Conservation (phyloP, 2,797 vertebrate species). For the Benthosema pterotum region DNA sequence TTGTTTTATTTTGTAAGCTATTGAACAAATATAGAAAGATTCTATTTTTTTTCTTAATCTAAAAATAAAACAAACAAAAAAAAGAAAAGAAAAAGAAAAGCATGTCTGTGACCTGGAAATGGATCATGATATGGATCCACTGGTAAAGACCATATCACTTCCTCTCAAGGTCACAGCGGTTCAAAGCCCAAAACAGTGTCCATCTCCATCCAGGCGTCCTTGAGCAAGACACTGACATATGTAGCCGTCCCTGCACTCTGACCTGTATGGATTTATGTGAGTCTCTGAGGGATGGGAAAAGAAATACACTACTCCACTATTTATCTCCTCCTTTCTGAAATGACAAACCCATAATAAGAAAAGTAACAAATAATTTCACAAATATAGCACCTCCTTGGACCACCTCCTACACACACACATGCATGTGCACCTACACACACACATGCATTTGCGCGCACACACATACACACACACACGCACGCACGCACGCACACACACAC, state of each 20-base stretch:
- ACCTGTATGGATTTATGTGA: background rate
- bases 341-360: conserved; percentile 19
- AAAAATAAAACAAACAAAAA: too few relatives aligned
- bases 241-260: background rate
- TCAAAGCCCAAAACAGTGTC: conserved; percentile 4
- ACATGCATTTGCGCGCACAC: too few relatives aligned
- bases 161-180: conserved; percentile 30
- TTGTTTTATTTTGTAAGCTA: too few relatives aligned
- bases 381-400: conserved; percentile 24
- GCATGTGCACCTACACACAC: too few relatives aligned
- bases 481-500: background rate
- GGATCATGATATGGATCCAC: background rate
- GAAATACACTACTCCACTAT: background rate
- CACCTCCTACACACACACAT: background rate
- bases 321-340: background rate
- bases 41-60: too few relatives aligned
- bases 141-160: background rate
- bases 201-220: background rate
- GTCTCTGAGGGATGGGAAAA: background rate
- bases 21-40: too few relatives aligned
- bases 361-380: conserved; percentile 31
- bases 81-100: too few relatives aligned
- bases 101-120: too few relatives aligned
- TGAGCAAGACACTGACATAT: background rate
- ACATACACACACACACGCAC: background rate